These are phyloP conservation scores for Prionailurus bengalensis DNA, from an alignment of 2,113 vertebrate genomes.

Conservation along the genomic window DNA sequence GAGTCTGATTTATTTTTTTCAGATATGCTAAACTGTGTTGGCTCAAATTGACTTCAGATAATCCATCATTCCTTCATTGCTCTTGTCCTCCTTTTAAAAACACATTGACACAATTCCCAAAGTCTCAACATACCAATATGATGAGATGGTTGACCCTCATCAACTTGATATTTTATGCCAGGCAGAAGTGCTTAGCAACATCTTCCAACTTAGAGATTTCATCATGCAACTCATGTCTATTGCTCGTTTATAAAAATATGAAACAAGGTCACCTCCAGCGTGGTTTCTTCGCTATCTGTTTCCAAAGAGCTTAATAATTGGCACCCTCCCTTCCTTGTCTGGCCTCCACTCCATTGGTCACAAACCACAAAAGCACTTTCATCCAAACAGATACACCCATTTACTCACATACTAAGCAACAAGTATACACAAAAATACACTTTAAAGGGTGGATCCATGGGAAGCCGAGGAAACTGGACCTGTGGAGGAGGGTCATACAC, in stretches of 20 bases:
- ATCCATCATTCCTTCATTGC: slow-evolving; percentile 50
- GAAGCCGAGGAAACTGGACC: not conserved
- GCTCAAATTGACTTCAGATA: slow-evolving; percentile 48
- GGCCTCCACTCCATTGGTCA: slow-evolving; percentile 42
- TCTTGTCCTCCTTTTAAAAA: slow-evolving; percentile 67
- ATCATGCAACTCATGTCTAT: slow-evolving; percentile 54
- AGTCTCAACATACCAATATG: slow-evolving; percentile 71
- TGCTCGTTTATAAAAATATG: slow-evolving; percentile 62
- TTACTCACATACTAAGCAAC: slow-evolving; percentile 59
- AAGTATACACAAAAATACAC: slow-evolving; percentile 17
- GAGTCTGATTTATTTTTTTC: not conserved
- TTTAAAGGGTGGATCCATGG: not conserved
- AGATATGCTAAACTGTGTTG: not conserved
- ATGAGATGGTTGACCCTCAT: slow-evolving; percentile 64
- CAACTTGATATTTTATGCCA: slow-evolving; percentile 60
- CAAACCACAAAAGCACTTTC: slow-evolving; percentile 69
- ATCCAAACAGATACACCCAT: slow-evolving; percentile 76
- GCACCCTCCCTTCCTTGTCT: not conserved
- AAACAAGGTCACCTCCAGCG: slow-evolving; percentile 51
- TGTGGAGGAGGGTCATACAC: not conserved
- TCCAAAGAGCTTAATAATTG: slow-evolving; percentile 43
- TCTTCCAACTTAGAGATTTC: slow-evolving; percentile 61
- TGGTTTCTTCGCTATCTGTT: slow-evolving; percentile 48
- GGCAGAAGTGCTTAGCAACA: slow-evolving; percentile 29
- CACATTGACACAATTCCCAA: slow-evolving; percentile 57